Evolutionary conservation across 2,113 vertebrate genomes (phyloP).

Genomic region (Pavo muticus): DNA sequence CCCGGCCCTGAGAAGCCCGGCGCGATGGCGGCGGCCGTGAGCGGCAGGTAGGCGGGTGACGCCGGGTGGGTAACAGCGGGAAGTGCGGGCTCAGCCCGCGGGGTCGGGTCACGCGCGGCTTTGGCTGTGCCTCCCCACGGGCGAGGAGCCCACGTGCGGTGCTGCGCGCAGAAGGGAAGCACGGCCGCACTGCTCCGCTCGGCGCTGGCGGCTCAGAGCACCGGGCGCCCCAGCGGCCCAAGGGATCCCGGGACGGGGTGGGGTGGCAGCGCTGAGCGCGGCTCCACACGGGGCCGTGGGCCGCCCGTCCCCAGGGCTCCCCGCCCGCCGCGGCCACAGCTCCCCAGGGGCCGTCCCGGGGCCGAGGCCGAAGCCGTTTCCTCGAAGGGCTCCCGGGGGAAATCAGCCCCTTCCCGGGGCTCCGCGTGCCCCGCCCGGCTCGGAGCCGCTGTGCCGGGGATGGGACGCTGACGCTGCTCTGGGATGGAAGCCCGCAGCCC

Average conservation of each 20-base stretch:
- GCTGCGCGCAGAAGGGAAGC: background rate
- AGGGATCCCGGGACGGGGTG: rapidly evolving
- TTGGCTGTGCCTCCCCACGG: background rate
- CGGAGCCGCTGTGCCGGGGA: rapidly evolving
- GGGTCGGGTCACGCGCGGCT: background rate
- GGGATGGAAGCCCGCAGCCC: rapidly evolving
- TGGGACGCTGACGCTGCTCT: no score
- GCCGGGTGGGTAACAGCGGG: rapidly evolving
- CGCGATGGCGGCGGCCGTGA: rapidly evolving
- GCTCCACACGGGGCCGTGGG: background rate
- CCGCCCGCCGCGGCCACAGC: rapidly evolving
- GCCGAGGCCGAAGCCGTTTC: background rate
- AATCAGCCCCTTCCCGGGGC: background rate
- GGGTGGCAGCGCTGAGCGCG: background rate
- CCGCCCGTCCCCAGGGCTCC: background rate
- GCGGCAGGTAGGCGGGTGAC: background rate
- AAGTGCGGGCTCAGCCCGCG: rapidly evolving
- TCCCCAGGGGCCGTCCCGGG: background rate
- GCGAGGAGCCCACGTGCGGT: background rate
- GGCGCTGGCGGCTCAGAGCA: rapidly evolving
- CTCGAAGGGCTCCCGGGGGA: background rate
- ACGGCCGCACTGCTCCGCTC: background rate
- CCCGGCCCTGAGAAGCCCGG: rapidly evolving
- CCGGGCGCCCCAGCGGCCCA: rapidly evolving
- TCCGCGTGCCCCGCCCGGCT: background rate